These are phyloP conservation scores for Escarpia spicata DNA, from an alignment of 2,888 invertebrate genomes.

Conservation along the genomic window DNA sequence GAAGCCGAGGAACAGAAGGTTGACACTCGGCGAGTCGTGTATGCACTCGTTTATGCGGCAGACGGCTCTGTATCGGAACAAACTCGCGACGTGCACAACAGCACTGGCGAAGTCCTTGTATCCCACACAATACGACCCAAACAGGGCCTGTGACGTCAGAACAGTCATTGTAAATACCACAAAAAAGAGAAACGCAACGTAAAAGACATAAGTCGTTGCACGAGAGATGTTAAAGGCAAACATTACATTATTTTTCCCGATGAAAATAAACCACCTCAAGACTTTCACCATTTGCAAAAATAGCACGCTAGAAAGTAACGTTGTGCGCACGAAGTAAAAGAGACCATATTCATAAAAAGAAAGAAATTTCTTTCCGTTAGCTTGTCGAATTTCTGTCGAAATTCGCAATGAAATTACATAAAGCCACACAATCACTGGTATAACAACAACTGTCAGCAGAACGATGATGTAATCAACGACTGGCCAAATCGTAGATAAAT, in stretches of 20 bases:
- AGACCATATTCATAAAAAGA: not conserved
- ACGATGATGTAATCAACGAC: not conserved
- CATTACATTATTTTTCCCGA: not conserved
- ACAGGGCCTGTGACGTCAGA: not conserved
- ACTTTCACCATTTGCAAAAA: not conserved
- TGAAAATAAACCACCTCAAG: not conserved
- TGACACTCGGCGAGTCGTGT: not conserved
- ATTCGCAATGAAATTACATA: not conserved
- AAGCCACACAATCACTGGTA: not conserved
- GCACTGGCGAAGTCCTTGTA: not conserved
- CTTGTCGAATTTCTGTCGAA: not conserved
- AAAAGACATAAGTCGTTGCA: not conserved
- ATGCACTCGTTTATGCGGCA: not conserved
- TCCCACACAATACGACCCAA: not conserved
- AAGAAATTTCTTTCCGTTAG: not conserved
- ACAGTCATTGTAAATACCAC: not conserved
- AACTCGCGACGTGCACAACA: not conserved
- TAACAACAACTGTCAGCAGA: not conserved
- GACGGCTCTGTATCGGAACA: not conserved
- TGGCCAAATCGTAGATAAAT: not conserved
- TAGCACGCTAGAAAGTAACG: not conserved
- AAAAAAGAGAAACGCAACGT: not conserved
- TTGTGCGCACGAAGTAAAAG: not conserved
- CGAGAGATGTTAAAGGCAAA: constrained; percentile 3
- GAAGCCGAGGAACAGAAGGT: not conserved